A percentile compares a stretch with the other conserved stretches of the same genome.
Evolutionary conservation across 2,888 invertebrate species (phyloP).

Genomic region (Elegia similella): DNA sequence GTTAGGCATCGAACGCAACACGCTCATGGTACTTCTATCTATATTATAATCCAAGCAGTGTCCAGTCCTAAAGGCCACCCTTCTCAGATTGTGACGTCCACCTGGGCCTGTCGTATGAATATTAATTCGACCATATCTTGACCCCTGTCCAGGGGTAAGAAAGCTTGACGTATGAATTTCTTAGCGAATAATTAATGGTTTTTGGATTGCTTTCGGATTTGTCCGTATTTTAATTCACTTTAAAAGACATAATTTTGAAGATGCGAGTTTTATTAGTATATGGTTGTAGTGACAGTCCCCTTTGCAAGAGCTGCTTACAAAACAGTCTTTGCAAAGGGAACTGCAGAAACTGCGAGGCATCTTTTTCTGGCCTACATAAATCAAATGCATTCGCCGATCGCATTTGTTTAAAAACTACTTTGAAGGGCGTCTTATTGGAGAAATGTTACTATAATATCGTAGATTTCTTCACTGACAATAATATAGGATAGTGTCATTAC

Average conservation of each 20-base stretch:
- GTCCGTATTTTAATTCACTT: constrained; percentile 10
- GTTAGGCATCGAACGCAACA: constrained; percentile 37
- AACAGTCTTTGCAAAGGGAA: too few relatives aligned
- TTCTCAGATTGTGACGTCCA: constrained; percentile 78
- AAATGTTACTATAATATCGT: too few relatives aligned
- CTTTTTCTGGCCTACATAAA: too few relatives aligned
- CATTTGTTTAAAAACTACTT: too few relatives aligned
- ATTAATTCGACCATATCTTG: constrained; percentile 82
- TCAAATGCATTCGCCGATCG: too few relatives aligned
- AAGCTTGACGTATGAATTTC: constrained; percentile 76
- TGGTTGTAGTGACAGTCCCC: too few relatives aligned
- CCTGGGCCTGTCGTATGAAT: constrained; percentile 79
- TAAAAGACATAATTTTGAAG: neutral
- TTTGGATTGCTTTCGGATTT: constrained; percentile 31
- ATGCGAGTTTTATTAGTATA: too few relatives aligned
- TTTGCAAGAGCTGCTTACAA: too few relatives aligned
- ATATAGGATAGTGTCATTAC: too few relatives aligned
- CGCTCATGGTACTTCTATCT: constrained; percentile 24
- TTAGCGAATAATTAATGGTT: constrained; percentile 66
- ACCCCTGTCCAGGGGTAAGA: constrained; percentile 67
- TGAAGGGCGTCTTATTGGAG: too few relatives aligned
- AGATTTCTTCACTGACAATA: too few relatives aligned
- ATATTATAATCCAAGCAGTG: constrained; percentile 50
- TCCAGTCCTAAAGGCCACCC: constrained; percentile 74
- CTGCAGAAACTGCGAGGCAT: too few relatives aligned